Conservation (phyloP, 2,113 vertebrate species). For the Indri indri region DNA sequence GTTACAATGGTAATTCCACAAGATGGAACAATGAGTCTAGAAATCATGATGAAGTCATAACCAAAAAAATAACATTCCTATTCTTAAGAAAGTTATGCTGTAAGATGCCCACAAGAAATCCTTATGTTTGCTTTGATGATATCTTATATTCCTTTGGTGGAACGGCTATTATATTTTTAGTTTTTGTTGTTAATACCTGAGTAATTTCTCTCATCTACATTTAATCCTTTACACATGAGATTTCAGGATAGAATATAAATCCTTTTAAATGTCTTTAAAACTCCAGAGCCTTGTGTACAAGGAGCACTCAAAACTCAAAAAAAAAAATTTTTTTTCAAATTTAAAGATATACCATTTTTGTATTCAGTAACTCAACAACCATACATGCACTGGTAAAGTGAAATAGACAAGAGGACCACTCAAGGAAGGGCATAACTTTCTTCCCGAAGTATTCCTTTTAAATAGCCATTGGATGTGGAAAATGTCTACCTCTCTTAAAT, state of each 20-base stretch:
- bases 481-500: background rate
- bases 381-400: background rate
- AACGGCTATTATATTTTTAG: background rate
- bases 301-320: background rate
- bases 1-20: background rate
- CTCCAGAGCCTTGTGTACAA: background rate
- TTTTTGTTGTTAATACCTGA: background rate
- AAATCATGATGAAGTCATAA: constrained; percentile 14
- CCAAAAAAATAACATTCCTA: background rate
- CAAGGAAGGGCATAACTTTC: background rate
- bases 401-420: background rate
- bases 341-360: background rate
- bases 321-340: background rate
- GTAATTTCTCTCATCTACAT: background rate
- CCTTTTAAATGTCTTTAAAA: background rate
- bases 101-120: background rate
- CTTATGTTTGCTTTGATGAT: background rate
- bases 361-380: background rate
- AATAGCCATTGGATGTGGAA: background rate
- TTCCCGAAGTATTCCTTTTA: background rate
- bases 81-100: background rate
- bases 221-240: background rate
- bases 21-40: background rate
- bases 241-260: background rate
- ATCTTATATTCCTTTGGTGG: background rate